Base-by-base conservation (phyloP, 1,140 invertebrate species). In the Condylostylus longicornis region DNA sequence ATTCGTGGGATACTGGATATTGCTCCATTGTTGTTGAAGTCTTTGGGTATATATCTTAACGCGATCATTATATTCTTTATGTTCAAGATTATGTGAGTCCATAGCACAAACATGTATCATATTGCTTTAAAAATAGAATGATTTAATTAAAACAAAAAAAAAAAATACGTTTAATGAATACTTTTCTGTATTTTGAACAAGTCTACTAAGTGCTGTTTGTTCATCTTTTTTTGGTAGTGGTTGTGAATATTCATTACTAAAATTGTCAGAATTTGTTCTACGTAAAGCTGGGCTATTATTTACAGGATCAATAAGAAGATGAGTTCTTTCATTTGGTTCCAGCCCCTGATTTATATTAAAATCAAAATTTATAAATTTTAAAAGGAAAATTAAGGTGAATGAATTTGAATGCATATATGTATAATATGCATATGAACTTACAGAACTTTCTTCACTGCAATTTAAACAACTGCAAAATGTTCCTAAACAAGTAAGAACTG, bases 141-240 rank as follows among this genome's bases (percentile, higher is more conserved):
- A 38, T 29, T 40, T 30, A 23, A 18, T 39, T 23, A 39, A 31
- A 28, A 30, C 23, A 22, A 18, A 13, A 41, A 35, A 9, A 25
- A 40, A 13, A 41, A 36, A 32, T 36, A 15, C 18, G 25, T 18
- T 32, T 39, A 13, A 21, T n/a, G 72, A 76, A 71, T 65, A 90
- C 84, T 79, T 81, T 27, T 84, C 83, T 42, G 83, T 86, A 64
- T 87, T 81, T 53, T 87, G 81, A 41, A 91, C 64, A 55, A 90
- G 85, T 64, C 77, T 75, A 54, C 77, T 86, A 18, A 90, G 65
- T 12, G 82, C 85, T 49, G 80, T 87, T 63, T 88, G 83, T 59
- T 90, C 85, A 61, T 90, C 84, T 48, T 83, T 82, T 55, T 84
- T 83, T 19, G 79, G 74, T 30, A 75, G 66, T 15, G 74, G 72